These are phyloP conservation scores for Siniperca chuatsi DNA, from an alignment of 2,113 vertebrate species.

Conservation along the genomic window DNA sequence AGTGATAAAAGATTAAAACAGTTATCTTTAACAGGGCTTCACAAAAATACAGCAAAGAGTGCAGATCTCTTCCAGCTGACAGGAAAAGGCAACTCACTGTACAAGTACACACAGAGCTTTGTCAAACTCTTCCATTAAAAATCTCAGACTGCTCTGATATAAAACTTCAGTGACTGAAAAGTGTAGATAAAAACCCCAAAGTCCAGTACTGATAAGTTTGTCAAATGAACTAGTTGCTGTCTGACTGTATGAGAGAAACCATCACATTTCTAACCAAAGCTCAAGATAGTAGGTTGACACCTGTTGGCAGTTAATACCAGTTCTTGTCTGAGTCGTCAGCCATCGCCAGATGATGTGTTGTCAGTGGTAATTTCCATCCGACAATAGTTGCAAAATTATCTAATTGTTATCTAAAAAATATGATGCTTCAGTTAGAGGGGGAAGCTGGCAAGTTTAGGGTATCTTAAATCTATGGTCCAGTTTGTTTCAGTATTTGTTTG, in stretches of 20 bases:
- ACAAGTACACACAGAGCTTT: background rate
- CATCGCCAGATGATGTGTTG: background rate
- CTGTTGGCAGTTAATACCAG: too few relatives aligned
- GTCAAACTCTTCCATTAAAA: background rate
- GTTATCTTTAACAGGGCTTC: too few relatives aligned
- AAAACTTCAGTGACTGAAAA: background rate
- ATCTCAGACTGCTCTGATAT: background rate
- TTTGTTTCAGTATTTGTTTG: slow-evolving; percentile 7
- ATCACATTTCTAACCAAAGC: background rate
- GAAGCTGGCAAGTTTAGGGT: background rate
- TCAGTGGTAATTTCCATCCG: background rate
- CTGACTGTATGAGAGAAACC: background rate
- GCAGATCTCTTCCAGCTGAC: background rate
- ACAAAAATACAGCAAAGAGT: too few relatives aligned
- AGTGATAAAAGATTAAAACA: too few relatives aligned
- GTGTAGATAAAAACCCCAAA: background rate
- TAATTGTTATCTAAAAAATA: background rate
- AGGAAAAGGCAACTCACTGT: background rate
- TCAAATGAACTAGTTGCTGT: background rate
- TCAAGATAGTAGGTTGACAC: background rate
- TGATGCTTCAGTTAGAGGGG: background rate
- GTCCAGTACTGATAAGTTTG: background rate
- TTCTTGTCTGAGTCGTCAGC: background rate
- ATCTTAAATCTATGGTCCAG: background rate
- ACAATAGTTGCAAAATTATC: background rate